phyloP scores from a whole-genome alignment of 2,888 invertebrate genomes.

The Drosophila barbarae region DNA sequence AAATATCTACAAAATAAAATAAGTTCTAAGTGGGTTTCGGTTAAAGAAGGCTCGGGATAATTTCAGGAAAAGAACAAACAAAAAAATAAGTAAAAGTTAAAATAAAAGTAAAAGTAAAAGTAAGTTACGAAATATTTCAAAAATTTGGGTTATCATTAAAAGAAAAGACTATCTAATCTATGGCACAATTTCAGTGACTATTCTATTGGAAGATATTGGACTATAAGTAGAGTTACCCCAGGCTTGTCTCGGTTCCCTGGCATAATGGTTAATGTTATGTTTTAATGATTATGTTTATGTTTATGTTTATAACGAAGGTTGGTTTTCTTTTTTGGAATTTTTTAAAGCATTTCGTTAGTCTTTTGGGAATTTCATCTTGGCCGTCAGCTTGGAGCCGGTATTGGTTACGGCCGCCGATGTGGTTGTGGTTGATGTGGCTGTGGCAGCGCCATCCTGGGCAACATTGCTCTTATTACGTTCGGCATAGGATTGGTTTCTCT shows the following conservation, averaged over 20 bases:
- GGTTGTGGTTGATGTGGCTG: not conserved
- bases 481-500: conserved; percentile 73
- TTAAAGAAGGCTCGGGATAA: not conserved
- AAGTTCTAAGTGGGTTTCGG: conserved; percentile 21
- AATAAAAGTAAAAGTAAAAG: too few relatives aligned
- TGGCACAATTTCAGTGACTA: conserved; percentile 24
- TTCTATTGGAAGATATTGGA: conserved; percentile 16
- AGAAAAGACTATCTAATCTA: conserved; percentile 3
- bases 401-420: conserved; percentile 15
- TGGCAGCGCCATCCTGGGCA: conserved; percentile 29
- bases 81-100: not conserved
- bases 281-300: not conserved
- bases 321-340: conserved; percentile 42
- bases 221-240: not conserved
- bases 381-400: conserved; percentile 56
- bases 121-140: not conserved
- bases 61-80: too few relatives aligned
- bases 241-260: not conserved
- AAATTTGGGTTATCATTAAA: not conserved
- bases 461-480: conserved; percentile 63
- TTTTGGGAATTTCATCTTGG: conserved; percentile 74
- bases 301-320: conserved; percentile 20
- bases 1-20: conserved; percentile 51
- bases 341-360: conserved; percentile 76
- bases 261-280: not conserved